Evolutionary conservation across 2,113 vertebrate genomes (phyloP).

Genomic region (Sisor rabdophorus): DNA sequence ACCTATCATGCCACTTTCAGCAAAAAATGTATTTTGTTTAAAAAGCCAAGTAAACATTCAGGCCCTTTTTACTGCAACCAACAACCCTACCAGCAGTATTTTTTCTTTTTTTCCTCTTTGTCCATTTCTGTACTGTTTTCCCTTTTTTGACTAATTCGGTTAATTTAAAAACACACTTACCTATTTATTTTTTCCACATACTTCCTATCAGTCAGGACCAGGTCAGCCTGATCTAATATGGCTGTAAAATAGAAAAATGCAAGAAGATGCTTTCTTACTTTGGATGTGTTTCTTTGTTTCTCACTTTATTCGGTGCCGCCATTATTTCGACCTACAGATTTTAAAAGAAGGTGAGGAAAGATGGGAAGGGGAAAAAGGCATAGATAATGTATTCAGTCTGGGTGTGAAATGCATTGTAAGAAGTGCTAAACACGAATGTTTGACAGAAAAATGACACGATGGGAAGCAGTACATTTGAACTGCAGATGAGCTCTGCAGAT

Average conservation of each 20-base stretch:
- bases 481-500: conserved; percentile 11
- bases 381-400: conserved; percentile 30
- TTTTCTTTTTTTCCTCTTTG: conserved; percentile 26
- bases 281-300: conserved; percentile 19
- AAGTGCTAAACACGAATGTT: conserved; percentile 30
- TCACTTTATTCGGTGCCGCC: conserved; percentile 22
- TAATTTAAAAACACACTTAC: conserved; percentile 62
- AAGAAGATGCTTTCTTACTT: conserved; percentile 29
- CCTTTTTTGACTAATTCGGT: conserved; percentile 66
- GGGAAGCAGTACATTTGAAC: conserved; percentile 1
- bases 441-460: conserved; percentile 14
- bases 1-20: conserved; percentile 21
- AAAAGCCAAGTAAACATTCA: conserved; percentile 8
- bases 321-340: conserved; percentile 41
- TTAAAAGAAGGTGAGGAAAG: conserved; percentile 41
- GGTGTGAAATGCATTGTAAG: conserved; percentile 43
- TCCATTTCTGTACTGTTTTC: conserved; percentile 8
- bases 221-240: conserved; percentile 61
- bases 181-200: conserved; percentile 59
- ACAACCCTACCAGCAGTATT: conserved; percentile 43
- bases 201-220: conserved; percentile 54
- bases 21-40: background rate
- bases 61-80: conserved; percentile 50
- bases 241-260: conserved; percentile 41
- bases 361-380: conserved; percentile 23